Evolutionary conservation across 2,797 vertebrate species (phyloP), one percentile per base, ranked within the genome.

Genomic region (Sciaenops ocellatus): DNA sequence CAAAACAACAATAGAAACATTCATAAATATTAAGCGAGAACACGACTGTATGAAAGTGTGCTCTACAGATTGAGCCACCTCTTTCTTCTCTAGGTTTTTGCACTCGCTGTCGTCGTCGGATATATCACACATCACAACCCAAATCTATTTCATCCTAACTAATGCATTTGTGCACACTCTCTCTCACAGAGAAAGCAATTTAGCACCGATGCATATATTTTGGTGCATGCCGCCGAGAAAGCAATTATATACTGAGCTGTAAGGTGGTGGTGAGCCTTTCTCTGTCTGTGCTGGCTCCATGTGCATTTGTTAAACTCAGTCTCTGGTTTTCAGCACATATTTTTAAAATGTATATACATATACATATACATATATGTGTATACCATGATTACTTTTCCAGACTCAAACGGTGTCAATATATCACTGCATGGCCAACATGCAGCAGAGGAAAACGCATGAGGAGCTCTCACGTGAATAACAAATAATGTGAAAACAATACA

Each of bases 1-100:
- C n/a, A 64, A 69, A 69, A 54, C 26, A 79, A 63, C 30, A 50
- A 59, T 59, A 65, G 34, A 61, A 78, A 61, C 6, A 54, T 75
- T 81, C 63, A 81, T 89, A 56, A 85, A 88, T 86, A 70, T 75
- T 70, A 79, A 84, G 50, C 6, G 16, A 73, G 18, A 57, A 48
- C 28, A 61, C 24, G 46, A 54, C 41, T 34, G 4, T 60, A 50
- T 76, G 7, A 71, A 61, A 50, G 48, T 69, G 38, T 68, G 46
- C 70, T 76, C 62, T 69, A 72, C 34, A 30, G 54, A 70, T 42
- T 30, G 55, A 67, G 42, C 18, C 15, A 9, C 41, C 8, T 28
- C 41, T 51, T 18, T 46, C 55, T 57, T 51, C 60, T 71, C 48
- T 0, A 41, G 70, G 55, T 68, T 55, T 68, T 76, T 56, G 44